These are phyloP conservation scores for Resseliella maxima DNA, from an alignment of 2,888 invertebrate species.

Conservation along the genomic window DNA sequence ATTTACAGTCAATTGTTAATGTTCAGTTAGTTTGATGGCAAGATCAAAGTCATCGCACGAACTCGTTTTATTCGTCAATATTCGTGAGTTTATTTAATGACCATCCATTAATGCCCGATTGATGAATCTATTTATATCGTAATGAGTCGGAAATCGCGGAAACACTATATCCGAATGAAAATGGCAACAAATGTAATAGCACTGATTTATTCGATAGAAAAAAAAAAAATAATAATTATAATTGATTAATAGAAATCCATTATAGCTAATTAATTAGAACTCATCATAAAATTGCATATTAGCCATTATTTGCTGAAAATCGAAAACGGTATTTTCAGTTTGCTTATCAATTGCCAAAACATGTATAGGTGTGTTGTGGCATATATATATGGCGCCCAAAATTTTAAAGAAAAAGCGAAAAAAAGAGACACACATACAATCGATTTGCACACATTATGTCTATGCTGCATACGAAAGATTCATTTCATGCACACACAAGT, in stretches of 20 bases:
- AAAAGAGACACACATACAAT: neutral
- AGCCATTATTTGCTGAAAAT: too few relatives aligned
- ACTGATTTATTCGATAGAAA: too few relatives aligned
- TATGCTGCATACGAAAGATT: neutral
- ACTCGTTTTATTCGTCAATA: neutral
- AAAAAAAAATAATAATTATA: too few relatives aligned
- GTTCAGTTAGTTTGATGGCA: neutral
- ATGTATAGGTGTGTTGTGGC: neutral
- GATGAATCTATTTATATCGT: neutral
- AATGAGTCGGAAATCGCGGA: too few relatives aligned
- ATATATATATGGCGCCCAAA: constrained; percentile 7
- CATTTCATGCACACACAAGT: constrained; percentile 5
- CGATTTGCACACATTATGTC: neutral
- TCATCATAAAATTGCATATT: too few relatives aligned
- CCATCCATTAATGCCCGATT: neutral
- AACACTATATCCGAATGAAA: too few relatives aligned
- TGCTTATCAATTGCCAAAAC: neutral
- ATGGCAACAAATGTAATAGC: too few relatives aligned
- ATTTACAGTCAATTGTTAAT: neutral
- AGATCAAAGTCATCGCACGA: constrained; percentile 13
- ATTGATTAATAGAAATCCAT: too few relatives aligned
- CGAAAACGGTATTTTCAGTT: too few relatives aligned
- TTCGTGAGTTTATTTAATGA: neutral
- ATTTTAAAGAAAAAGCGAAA: neutral
- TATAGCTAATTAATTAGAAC: too few relatives aligned